Evolutionary conservation across 1,140 invertebrate species (phyloP), one percentile per base, ranked within the genome.

Genomic region (Mactra quadrangularis): DNA sequence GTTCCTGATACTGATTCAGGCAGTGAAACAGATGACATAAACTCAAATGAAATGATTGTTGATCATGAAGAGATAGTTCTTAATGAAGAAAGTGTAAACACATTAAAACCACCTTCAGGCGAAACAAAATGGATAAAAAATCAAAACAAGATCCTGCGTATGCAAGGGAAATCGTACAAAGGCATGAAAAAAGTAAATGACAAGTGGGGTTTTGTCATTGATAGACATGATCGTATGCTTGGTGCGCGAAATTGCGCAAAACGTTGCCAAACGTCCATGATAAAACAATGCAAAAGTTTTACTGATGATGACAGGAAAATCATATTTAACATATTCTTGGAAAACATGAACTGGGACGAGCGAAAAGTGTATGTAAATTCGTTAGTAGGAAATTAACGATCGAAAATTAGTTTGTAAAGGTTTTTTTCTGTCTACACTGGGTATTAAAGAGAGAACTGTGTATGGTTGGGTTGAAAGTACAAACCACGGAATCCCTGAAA

Each of bases 121-220:
- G 19, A 27, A 68, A 17, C 9, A 25, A 25, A 68, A 3, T 50
- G 38, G 64, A 22, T 25, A 22, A 25, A 27, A 47, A 68, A 47
- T 13, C 9, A 47, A 47, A 68, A 68, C 45, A 81, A 57, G 45
- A n/a, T 35, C 3, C 70, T 72, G 31, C 25, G 70, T 17, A 72
- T 72, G 50, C 9, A 72, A 72, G 47, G 70, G 19, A 72, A 72
- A 31, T 1, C 25, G 13, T 72, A 53, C 22, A 72, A 38, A 35
- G 47, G 70, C 3, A 53, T 72, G 27, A 55, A 31, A 33, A 72
- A 72, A 29, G 33, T n/a, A 3, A 27, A 72, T 53, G 70, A 47
- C 19, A 53, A 57, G 27, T 72, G 29, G 47, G 64, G 64, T n/a
- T n/a, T 55, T 55, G 3, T 7, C 27, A 27, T 38, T 35, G 70